Conservation (phyloP, 2,797 vertebrate species). For the Salmo trutta region DNA sequence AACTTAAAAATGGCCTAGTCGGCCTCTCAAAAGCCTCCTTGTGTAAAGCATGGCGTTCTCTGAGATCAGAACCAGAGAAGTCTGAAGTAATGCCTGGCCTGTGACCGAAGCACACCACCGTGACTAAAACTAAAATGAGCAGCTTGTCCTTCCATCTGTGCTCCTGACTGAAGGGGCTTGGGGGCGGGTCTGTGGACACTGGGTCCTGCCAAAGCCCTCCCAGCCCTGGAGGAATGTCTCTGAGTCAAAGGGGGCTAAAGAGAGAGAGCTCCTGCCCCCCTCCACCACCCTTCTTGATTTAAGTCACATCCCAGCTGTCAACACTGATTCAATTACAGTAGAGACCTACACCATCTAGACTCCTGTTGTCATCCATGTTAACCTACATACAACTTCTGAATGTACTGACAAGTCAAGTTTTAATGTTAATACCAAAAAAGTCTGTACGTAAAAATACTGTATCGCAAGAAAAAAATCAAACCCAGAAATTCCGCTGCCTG, state of each 20-base stretch:
- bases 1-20: background rate
- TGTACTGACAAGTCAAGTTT: background rate
- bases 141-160: slow-evolving; percentile 7
- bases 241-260: slow-evolving; percentile 5
- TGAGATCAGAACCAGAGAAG: background rate
- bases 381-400: background rate
- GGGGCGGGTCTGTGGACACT: slow-evolving; percentile 3
- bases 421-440: background rate
- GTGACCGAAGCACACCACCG: background rate
- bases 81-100: background rate
- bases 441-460: background rate
- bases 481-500: background rate
- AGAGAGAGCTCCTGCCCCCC: background rate
- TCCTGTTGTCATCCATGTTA: slow-evolving; percentile 7
- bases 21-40: background rate
- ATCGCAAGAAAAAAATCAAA: background rate
- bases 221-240: background rate
- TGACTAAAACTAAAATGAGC: slow-evolving; percentile 1
- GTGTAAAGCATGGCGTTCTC: slow-evolving; percentile 6
- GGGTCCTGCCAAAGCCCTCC: background rate
- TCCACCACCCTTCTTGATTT: background rate
- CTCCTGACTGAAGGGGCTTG: background rate
- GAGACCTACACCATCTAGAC: background rate
- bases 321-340: slow-evolving; percentile 10
- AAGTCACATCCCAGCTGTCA: slow-evolving; percentile 12